A percentile compares a stretch with the other conserved stretches of the same genome.
These are phyloP conservation scores for Cecropterus lyciades DNA, from an alignment of 1,140 invertebrate genomes.

Conservation along the genomic window DNA sequence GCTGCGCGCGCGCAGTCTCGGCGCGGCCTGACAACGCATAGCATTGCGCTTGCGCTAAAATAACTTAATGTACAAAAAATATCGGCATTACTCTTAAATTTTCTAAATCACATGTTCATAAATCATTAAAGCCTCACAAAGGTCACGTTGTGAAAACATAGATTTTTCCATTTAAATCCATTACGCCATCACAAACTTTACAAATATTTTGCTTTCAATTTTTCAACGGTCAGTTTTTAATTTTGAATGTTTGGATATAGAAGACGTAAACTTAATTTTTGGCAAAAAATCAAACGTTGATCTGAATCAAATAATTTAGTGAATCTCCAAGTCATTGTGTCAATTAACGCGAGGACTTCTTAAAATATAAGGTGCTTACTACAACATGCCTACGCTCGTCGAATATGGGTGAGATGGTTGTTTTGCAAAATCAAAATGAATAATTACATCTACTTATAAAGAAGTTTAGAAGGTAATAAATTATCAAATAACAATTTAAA, in stretches of 20 bases:
- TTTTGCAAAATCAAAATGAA: background rate
- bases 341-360: conserved; percentile 2
- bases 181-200: too few relatives aligned
- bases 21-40: conserved; percentile 48
- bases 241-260: background rate
- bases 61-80: too few relatives aligned
- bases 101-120: background rate
- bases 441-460: too few relatives aligned
- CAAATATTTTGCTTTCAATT: too few relatives aligned
- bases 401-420: conserved; percentile 46
- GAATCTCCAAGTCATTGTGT: conserved; percentile 6
- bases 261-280: conserved; percentile 1
- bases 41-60: conserved; percentile 46
- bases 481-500: too few relatives aligned
- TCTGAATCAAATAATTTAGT: conserved; percentile 1
- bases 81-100: too few relatives aligned
- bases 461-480: too few relatives aligned
- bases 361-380: conserved; percentile 36
- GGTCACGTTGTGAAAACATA: background rate
- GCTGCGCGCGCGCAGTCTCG: conserved; percentile 49
- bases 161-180: background rate
- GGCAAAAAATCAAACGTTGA: conserved; percentile 20
- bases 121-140: background rate
- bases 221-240: background rate
- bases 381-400: conserved; percentile 46